These are phyloP conservation scores for Scopus umbretta DNA, from an alignment of 2,113 vertebrate species.

Conservation along the genomic window DNA sequence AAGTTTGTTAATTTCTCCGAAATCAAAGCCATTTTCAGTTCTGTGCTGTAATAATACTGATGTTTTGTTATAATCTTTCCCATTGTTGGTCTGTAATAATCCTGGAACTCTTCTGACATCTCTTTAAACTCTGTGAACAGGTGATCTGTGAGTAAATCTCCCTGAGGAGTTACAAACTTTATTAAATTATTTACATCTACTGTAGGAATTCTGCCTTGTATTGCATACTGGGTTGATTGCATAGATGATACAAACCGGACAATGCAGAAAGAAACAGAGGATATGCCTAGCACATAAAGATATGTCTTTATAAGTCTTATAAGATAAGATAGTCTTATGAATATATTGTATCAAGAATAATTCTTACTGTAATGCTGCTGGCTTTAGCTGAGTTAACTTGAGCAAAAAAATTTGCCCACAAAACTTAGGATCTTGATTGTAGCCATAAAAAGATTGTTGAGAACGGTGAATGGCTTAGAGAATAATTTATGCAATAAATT, in stretches of 20 bases:
- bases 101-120: not conserved
- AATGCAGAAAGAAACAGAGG: not conserved
- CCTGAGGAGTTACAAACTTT: slow-evolving; percentile 16
- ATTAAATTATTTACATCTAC: slow-evolving; percentile 48
- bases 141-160: slow-evolving; percentile 55
- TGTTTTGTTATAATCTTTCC: not conserved
- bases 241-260: not conserved
- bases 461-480: not conserved
- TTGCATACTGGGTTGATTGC: not conserved
- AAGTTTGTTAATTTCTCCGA: slow-evolving; percentile 8
- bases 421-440: not conserved
- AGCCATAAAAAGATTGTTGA: not conserved
- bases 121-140: slow-evolving; percentile 25
- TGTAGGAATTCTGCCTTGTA: not conserved
- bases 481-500: not conserved
- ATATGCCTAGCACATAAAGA: not conserved
- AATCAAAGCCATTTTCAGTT: slow-evolving; percentile 10
- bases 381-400: not conserved
- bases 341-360: not conserved
- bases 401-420: not conserved
- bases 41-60: not conserved
- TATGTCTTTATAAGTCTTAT: too few relatives aligned
- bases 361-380: not conserved
- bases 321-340: not conserved
- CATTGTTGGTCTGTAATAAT: not conserved